Percentiles rank a stretch among this genome's conserved stretches.
These are phyloP conservation scores for Halcyon chelicuti DNA, from an alignment of 2,797 vertebrate genomes.

Conservation along the genomic window DNA sequence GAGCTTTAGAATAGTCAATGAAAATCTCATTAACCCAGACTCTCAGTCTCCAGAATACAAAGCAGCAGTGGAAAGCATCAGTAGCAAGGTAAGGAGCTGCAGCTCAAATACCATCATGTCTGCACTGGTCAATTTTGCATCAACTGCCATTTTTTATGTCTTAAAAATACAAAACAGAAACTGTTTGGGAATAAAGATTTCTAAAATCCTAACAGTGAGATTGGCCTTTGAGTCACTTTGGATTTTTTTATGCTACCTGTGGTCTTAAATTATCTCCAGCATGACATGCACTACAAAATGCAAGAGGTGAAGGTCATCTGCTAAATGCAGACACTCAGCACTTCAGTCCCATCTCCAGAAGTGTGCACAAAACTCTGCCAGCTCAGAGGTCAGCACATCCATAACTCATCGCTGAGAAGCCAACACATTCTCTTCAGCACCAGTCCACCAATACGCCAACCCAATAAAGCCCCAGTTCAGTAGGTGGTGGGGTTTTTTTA, in stretches of 20 bases:
- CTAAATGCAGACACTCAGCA: background rate
- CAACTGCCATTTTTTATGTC: background rate
- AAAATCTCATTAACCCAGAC: constrained; percentile 61
- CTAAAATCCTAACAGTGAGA: background rate
- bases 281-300: background rate
- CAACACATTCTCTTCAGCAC: background rate
- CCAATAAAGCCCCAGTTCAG: background rate
- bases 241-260: background rate
- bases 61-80: constrained; percentile 40
- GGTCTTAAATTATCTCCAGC: background rate
- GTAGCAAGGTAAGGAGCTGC: constrained; percentile 49
- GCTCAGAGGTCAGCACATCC: background rate
- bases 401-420: background rate
- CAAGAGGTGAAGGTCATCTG: background rate
- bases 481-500: too few relatives aligned
- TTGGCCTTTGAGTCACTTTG: background rate
- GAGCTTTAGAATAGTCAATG: constrained; percentile 64
- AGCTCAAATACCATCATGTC: background rate
- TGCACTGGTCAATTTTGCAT: background rate
- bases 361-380: background rate
- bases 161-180: background rate
- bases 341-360: background rate
- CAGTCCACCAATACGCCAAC: background rate
- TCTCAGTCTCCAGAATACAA: constrained; percentile 51
- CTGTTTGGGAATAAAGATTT: background rate